Base-by-base conservation (phyloP, 2,888 invertebrate species). In the Geotrupes spiniger region DNA sequence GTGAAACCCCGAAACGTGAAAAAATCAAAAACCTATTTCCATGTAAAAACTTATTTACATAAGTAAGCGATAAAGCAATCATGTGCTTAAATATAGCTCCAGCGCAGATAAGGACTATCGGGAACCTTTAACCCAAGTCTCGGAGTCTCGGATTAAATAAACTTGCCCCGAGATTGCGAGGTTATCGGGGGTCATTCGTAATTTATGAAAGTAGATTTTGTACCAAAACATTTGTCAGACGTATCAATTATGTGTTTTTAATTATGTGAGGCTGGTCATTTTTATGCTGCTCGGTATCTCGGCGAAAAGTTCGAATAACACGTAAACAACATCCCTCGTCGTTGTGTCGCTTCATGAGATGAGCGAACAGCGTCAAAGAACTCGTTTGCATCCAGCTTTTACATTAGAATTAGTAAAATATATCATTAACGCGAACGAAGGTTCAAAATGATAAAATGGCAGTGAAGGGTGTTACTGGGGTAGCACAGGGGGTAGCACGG, bases 171-270 rank as follows among this genome's bases (percentile, higher is more conserved):
- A 51, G 52, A 55, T 55, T 51, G 29, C 16, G 40, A 29, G 29
- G 47, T 57, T 57, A 57, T 57, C 57, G 41, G 21, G 53, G 52
- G 54, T 49, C 53, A 53, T 44, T 48, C 43, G 54, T 53, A 51
- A 55, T 53, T 55, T 49, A 52, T 53, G 49, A 53, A 55, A 29
- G 10, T 29, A 11, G 29, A 11, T 29, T 29, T 29, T 29, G 12
- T 11, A 29, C 11, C 29, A 29, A 29, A 29, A 29, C 11, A 29
- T 29, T 29, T 29, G 29, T 29, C 29, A 4, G 12, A 11, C 29
- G n/a, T n/a, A n/a, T n/a, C n/a, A n/a, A n/a, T n/a, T n/a, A n/a
- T n/a, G n/a, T n/a, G n/a, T n/a, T n/a, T n/a, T n/a, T n/a, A n/a
- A n/a, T n/a, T n/a, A n/a, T n/a, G n/a, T n/a, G n/a, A n/a, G n/a